Evolutionary conservation across 1,140 invertebrate genomes (phyloP).

Genomic region (Calephelis nemesis): DNA sequence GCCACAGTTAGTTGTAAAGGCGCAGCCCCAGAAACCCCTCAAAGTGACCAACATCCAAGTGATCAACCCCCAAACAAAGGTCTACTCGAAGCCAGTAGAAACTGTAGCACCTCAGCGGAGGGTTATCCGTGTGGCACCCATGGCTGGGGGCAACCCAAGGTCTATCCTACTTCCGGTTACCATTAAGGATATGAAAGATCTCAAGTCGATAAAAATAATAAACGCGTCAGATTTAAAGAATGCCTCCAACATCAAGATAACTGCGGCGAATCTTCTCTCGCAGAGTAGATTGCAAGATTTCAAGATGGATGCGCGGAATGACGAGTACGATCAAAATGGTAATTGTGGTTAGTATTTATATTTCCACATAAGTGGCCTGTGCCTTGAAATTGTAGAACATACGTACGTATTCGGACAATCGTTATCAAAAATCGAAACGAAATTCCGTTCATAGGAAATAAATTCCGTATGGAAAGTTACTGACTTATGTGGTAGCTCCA

Average conservation of each 20-base stretch:
- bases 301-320: conserved; percentile 54
- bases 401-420: too few species aligned
- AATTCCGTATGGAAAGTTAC: too few species aligned
- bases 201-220: conserved; percentile 86
- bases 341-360: conserved; percentile 58
- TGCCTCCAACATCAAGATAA: conserved; percentile 77
- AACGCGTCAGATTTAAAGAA: conserved; percentile 81
- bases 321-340: conserved; percentile 58
- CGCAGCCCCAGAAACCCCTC: conserved; percentile 64
- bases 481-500: too few species aligned
- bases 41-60: conserved; percentile 70
- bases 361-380: not conserved
- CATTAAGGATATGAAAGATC: conserved; percentile 84
- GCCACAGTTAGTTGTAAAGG: conserved; percentile 67
- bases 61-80: conserved; percentile 62
- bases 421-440: too few species aligned
- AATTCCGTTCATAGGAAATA: too few species aligned
- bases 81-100: conserved; percentile 67
- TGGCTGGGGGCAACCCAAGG: conserved; percentile 79
- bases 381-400: not conserved
- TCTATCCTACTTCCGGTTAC: conserved; percentile 85
- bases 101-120: conserved; percentile 70
- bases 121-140: conserved; percentile 79
- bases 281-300: conserved; percentile 70
- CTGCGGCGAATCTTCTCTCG: conserved; percentile 70